These are phyloP conservation scores for Bilobella aurantiaca DNA, from an alignment of 1,140 invertebrate genomes.

Conservation along the genomic window DNA sequence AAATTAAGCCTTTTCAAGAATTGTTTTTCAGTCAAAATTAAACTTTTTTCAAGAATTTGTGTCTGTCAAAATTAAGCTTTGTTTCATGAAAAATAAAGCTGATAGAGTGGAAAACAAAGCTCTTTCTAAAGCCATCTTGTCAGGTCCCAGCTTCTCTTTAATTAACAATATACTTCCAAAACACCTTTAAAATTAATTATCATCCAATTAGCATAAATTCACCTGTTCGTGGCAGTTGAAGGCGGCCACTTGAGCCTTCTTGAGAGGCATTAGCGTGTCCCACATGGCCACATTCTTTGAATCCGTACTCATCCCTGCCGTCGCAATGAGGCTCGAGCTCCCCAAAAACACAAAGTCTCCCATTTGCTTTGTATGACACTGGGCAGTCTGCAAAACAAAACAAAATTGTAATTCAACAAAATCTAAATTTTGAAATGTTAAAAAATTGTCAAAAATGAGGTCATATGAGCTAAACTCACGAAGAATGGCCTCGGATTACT, in stretches of 20 bases:
- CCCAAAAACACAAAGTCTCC: constrained; percentile 96
- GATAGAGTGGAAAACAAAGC: no score
- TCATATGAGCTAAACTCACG: constrained; percentile 53
- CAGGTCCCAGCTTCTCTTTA: no score
- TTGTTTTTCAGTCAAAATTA: background rate
- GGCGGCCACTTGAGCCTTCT: constrained; percentile 83
- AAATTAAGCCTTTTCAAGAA: background rate
- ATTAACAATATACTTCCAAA: no score
- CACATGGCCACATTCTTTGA: constrained; percentile 96
- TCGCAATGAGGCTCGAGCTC: constrained; percentile 93
- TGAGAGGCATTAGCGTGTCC: constrained; percentile 93
- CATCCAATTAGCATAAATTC: no score
- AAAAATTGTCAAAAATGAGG: background rate
- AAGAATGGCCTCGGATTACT: constrained; percentile 77
- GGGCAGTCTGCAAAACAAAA: constrained; percentile 63
- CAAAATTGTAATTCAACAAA: background rate
- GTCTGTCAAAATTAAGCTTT: no score
- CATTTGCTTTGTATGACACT: constrained; percentile 94
- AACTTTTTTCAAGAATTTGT: background rate
- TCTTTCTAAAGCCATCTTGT: no score
- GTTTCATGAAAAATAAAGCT: no score
- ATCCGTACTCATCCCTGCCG: constrained; percentile 90
- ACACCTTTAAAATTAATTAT: no score
- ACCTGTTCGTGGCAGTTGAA: constrained; percentile 77
- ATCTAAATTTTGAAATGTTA: background rate